These are phyloP conservation scores for Chrysolina americana DNA, from an alignment of 2,888 invertebrate genomes.

Conservation along the genomic window DNA sequence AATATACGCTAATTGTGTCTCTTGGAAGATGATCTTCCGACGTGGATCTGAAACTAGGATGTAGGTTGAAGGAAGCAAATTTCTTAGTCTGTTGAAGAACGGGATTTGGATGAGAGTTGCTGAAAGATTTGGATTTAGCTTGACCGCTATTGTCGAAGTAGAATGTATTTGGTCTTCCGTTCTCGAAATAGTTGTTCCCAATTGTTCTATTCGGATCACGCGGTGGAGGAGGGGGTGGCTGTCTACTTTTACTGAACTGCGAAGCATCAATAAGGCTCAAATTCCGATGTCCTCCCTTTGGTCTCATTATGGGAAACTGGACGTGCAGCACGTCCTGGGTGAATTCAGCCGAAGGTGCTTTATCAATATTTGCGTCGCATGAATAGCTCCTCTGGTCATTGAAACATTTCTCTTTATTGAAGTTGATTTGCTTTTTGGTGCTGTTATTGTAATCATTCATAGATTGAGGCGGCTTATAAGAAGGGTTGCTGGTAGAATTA, in stretches of 20 bases:
- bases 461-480: conserved; percentile 61
- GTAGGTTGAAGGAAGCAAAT: conserved; percentile 57
- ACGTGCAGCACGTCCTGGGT: conserved; percentile 60
- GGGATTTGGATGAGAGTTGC: conserved; percentile 47
- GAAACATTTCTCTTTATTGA: conserved; percentile 42
- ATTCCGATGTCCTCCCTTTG: conserved; percentile 60
- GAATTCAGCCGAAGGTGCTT: conserved; percentile 58
- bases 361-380: conserved; percentile 66
- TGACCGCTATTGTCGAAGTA: conserved; percentile 69
- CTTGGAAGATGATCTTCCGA: conserved; percentile 67
- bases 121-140: conserved; percentile 55
- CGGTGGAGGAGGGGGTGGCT: conserved; percentile 83
- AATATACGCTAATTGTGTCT: conserved; percentile 54
- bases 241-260: conserved; percentile 52
- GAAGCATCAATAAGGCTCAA: conserved; percentile 61
- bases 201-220: conserved; percentile 79
- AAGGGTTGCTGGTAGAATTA: conserved; percentile 62
- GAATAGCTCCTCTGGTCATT: conserved; percentile 64
- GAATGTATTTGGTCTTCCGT: conserved; percentile 70
- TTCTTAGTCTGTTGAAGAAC: conserved; percentile 61
- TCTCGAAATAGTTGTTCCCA: conserved; percentile 66
- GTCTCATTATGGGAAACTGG: conserved; percentile 63
- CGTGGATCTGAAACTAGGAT: conserved; percentile 63
- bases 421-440: conserved; percentile 48
- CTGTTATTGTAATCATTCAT: conserved; percentile 63